Evolutionary conservation across 2,888 invertebrate species (phyloP).

Genomic region (Pemphredon lugubris): DNA sequence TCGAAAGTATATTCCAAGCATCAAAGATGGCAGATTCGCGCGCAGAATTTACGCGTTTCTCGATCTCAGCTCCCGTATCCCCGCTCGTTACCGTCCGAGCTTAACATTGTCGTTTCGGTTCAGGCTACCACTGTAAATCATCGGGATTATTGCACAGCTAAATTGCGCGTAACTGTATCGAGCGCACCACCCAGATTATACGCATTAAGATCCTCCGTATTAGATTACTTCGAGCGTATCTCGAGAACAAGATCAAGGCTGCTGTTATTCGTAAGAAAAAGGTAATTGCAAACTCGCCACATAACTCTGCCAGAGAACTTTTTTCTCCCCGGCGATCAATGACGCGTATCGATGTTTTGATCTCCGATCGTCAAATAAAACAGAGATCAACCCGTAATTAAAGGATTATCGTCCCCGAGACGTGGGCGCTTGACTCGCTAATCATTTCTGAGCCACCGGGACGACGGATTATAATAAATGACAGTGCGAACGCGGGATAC

Average conservation of each 20-base stretch:
- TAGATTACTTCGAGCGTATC: constrained; percentile 55
- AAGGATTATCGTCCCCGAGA: no score
- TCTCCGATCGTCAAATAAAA: no score
- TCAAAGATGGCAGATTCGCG: no score
- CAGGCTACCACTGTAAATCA: constrained; percentile 5
- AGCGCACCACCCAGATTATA: constrained; percentile 53
- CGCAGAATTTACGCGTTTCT: background rate
- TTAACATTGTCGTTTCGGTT: constrained; percentile 8
- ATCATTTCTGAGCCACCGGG: no score
- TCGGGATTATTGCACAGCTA: constrained; percentile 52
- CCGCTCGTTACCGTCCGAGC: background rate
- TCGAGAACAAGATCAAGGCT: constrained; percentile 63
- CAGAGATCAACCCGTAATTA: no score
- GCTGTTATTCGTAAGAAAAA: constrained; percentile 50
- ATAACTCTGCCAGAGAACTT: constrained; percentile 36
- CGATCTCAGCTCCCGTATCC: background rate
- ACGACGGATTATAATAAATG: no score
- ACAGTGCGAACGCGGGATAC: no score
- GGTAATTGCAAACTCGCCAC: constrained; percentile 36
- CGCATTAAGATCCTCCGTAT: constrained; percentile 56
- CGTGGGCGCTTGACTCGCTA: no score
- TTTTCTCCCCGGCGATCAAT: no score
- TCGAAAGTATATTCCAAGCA: no score
- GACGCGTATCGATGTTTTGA: no score
- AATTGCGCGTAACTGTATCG: constrained; percentile 58